Evolutionary conservation across 2,888 invertebrate species (phyloP), one percentile per base, ranked within the genome.

Genomic region (Calliscelio sp.): DNA sequence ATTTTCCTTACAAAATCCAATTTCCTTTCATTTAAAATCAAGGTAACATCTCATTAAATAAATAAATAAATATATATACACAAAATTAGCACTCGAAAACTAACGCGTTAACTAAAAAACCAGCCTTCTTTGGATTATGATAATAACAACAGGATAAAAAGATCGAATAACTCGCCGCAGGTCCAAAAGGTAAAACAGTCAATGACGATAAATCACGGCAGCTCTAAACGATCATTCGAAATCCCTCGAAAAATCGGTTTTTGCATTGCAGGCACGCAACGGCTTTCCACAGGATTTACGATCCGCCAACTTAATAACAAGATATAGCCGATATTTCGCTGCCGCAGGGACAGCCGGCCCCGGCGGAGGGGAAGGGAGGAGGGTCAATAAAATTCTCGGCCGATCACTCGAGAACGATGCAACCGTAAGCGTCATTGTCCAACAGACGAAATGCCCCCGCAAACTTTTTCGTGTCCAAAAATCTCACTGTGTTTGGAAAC

Each of bases 241-340:
- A 79, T 79, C 78, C 74, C 10, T 79, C 81, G 85, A 78, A 78
- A 85, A 81, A 79, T 81, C 63, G 85, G 70, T 81, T 81, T 84
- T 78, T 78, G 78, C 74, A 66, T 78, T 77, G 32, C 74, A 78
- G 73, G 68, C 81, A 77, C 80, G 80, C 86, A 79, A 81, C 80
- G 32, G 77, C 77, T 84, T 82, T 81, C 82, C 66, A 32, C 79
- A 35, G 73, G 77, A 84, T 86, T 86, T 80, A 84, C 70, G 84
- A 84, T 82, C 86, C 82, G 79, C 84, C 77, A 80, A 81, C 68
- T 70, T 84, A 81, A 82, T 82, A 84, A 86, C 82, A 86, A 77
- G 84, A 86, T 84, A 86, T 82, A 77, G 77, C 77, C 61, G 79
- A 84, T 86, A 85, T 88, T 90, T 89, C 89, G 89, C 87, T 87